Evolutionary conservation across 2,797 vertebrate species (phyloP).

Genomic region (Poeciliopsis gracilis): DNA sequence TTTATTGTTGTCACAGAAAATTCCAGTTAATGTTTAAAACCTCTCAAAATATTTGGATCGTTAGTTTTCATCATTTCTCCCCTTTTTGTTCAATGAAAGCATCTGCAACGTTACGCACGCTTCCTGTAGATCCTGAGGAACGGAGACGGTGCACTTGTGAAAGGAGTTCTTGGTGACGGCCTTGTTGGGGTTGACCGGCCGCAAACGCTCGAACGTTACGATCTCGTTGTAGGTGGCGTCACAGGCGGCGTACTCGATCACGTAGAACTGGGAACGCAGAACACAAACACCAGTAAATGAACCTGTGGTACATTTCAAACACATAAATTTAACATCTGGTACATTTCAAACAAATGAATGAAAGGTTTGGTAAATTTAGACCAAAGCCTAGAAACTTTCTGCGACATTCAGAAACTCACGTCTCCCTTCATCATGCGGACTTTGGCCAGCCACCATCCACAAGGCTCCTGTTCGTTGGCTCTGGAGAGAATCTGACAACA

Average conservation of each 20-base stretch:
- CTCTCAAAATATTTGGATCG: too few relatives aligned
- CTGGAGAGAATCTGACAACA: conserved; percentile 90
- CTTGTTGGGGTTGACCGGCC: conserved; percentile 95
- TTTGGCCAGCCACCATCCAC: conserved; percentile 99
- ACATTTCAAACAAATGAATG: too few relatives aligned
- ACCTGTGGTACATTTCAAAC: too few relatives aligned
- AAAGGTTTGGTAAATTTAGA: too few relatives aligned
- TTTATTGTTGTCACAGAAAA: too few relatives aligned
- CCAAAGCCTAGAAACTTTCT: background rate
- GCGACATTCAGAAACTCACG: conserved; percentile 73
- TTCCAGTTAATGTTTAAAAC: too few relatives aligned
- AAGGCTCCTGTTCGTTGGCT: conserved; percentile 99
- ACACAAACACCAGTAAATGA: background rate
- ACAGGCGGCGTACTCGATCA: conserved; percentile 98
- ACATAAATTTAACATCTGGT: too few relatives aligned
- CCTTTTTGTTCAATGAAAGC: too few relatives aligned
- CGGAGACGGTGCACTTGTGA: conserved; percentile 92
- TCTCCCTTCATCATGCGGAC: conserved; percentile 99
- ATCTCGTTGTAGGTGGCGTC: conserved; percentile 99
- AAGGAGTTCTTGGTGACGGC: conserved; percentile 92
- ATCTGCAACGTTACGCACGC: conserved; percentile 83
- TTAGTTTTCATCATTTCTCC: too few relatives aligned
- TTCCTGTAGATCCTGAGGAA: conserved; percentile 95
- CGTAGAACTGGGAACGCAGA: conserved; percentile 87
- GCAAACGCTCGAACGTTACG: conserved; percentile 95